A percentile compares a stretch with the other conserved stretches of the same genome.
phyloP scores from a whole-genome alignment of 23 tunicate genomes.

The Trididemnum clinides region DNA sequence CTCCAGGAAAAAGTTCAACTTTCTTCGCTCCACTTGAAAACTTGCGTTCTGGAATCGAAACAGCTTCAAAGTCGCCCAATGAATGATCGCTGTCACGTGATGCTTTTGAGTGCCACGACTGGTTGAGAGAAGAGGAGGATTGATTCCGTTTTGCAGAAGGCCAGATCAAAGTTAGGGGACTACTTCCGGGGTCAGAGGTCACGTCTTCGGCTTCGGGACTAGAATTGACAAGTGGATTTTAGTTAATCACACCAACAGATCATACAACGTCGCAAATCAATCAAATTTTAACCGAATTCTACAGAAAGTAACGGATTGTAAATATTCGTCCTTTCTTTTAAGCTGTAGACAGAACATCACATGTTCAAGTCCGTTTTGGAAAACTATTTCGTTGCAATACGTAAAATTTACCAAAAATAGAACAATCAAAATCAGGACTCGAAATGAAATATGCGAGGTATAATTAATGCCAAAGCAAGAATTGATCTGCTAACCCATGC shows the following conservation, averaged over 20 bases:
- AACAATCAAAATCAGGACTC: too few species aligned
- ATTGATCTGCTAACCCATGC: too few species aligned
- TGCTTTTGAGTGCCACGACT: not conserved
- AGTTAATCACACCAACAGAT: not conserved
- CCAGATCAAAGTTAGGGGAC: constrained; percentile 10
- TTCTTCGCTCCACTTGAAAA: not conserved
- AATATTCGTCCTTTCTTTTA: too few species aligned
- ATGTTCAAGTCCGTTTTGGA: too few species aligned
- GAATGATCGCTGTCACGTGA: constrained; percentile 12
- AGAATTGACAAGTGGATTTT: not conserved
- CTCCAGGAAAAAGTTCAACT: not conserved
- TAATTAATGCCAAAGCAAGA: too few species aligned
- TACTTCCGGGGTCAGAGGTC: too few species aligned
- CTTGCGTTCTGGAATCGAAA: not conserved
- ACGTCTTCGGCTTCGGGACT: constrained; percentile 3
- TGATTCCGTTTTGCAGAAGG: not conserved
- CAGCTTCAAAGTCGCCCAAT: not conserved
- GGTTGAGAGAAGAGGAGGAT: not conserved
- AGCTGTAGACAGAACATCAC: too few species aligned
- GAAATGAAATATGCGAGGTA: too few species aligned
- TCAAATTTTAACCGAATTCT: not conserved
- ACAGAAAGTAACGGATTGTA: too few species aligned
- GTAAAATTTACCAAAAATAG: too few species aligned
- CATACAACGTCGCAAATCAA: not conserved
- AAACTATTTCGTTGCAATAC: too few species aligned